Evolutionary conservation across 2,113 vertebrate species (phyloP).

Genomic region (Hymenochirus boettgeri): DNA sequence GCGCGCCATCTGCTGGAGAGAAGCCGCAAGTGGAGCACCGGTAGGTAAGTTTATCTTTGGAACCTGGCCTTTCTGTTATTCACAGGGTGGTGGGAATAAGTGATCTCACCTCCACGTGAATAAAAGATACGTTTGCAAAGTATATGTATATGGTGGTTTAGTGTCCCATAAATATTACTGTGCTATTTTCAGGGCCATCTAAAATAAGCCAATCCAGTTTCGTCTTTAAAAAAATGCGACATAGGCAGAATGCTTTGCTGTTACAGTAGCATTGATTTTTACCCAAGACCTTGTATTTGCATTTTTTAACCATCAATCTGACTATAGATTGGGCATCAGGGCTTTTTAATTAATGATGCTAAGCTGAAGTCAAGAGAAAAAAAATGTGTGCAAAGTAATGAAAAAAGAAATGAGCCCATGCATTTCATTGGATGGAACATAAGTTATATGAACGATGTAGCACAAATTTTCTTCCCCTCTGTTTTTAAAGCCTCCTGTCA

Average conservation of each 20-base stretch:
- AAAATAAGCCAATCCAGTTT: constrained; percentile 10
- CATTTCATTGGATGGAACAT: not conserved
- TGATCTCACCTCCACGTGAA: too few species aligned
- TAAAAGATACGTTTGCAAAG: too few species aligned
- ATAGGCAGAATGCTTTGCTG: constrained; percentile 33
- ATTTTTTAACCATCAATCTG: constrained; percentile 39
- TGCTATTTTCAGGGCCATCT: constrained; percentile 14
- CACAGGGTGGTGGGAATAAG: too few species aligned
- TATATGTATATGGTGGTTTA: too few species aligned
- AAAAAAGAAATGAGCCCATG: constrained; percentile 10
- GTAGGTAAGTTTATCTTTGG: too few species aligned
- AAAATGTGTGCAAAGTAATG: constrained; percentile 20
- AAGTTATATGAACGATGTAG: not conserved
- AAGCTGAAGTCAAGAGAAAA: constrained; percentile 28
- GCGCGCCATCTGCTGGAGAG: too few species aligned
- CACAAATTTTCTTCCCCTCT: not conserved
- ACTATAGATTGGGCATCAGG: constrained; percentile 36
- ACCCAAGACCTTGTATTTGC: constrained; percentile 36
- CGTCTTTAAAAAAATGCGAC: constrained; percentile 34
- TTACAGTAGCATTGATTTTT: constrained; percentile 32
- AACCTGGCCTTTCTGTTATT: too few species aligned
- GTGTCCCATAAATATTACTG: too few species aligned
- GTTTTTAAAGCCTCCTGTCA: not conserved
- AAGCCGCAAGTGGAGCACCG: too few species aligned
- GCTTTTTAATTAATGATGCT: constrained; percentile 39